Percentiles rank a stretch among this genome's conserved stretches.
Evolutionary conservation across 2,888 invertebrate species (phyloP).

Genomic region (Pocota personata): DNA sequence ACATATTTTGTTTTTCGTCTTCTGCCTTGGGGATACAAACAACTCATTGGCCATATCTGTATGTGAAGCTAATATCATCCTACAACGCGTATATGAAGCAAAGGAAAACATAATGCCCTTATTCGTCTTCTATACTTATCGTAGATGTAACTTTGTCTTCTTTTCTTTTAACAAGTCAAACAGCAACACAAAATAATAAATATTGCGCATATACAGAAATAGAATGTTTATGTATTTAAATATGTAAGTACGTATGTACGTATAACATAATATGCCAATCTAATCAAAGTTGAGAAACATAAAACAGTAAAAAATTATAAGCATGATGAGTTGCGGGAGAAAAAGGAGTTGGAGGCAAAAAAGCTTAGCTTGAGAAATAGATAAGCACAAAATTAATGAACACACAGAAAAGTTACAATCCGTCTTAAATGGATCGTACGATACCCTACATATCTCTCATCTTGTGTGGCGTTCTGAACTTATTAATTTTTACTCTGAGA

Average conservation of each 20-base stretch:
- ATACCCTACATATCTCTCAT: too few relatives aligned
- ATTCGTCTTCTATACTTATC: neutral
- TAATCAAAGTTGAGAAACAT: slow-evolving; percentile 2
- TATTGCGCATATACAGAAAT: neutral
- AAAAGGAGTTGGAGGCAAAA: neutral
- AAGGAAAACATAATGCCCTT: neutral
- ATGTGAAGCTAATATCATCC: neutral
- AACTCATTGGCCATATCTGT: slow-evolving; percentile 11
- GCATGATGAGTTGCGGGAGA: neutral
- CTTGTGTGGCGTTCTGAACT: too few relatives aligned
- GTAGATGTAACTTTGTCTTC: neutral
- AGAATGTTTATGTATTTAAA: neutral
- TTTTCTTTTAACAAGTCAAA: slow-evolving; percentile 10
- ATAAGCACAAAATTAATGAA: neutral
- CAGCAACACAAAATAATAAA: slow-evolving; percentile 11
- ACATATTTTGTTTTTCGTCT: slow-evolving; percentile 11
- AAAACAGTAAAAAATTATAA: slow-evolving; percentile 5
- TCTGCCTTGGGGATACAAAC: neutral
- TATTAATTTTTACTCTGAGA: too few relatives aligned
- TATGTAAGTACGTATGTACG: neutral
- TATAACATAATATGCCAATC: neutral
- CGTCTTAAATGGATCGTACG: too few relatives aligned
- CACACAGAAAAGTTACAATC: neutral
- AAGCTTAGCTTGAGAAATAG: neutral
- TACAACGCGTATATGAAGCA: neutral